Evolutionary conservation across 35 echinoderm and acorn worm genomes (phyloP).

Genomic region (Heliocidaris tuberculata): DNA sequence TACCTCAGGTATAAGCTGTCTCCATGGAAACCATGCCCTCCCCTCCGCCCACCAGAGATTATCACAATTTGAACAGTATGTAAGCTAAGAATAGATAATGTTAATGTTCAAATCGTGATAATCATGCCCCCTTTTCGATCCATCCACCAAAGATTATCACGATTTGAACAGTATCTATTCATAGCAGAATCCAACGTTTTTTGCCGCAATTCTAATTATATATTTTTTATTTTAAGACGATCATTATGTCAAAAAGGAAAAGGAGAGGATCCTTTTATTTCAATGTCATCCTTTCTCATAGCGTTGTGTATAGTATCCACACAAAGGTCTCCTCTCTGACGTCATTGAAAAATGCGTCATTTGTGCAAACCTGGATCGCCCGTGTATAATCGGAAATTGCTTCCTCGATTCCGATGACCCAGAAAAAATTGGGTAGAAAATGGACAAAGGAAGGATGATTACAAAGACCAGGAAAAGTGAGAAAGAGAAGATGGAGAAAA

Average conservation of each 20-base stretch:
- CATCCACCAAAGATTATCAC: too few species aligned
- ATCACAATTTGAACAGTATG: too few species aligned
- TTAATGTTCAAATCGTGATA: too few species aligned
- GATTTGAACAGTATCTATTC: too few species aligned
- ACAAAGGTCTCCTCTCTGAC: neutral
- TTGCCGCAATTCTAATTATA: too few species aligned
- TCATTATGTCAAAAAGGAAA: neutral
- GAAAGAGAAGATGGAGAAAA: neutral
- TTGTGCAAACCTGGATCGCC: neutral
- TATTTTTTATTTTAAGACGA: neutral
- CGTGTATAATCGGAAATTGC: neutral
- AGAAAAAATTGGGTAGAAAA: neutral
- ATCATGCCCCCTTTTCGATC: too few species aligned
- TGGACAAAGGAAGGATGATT: neutral
- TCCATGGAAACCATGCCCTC: too few species aligned
- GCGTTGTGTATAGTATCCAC: neutral
- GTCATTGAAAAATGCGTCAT: constrained; percentile 6
- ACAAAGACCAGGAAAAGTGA: neutral
- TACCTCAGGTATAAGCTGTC: too few species aligned
- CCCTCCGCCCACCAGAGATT: too few species aligned
- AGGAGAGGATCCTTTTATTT: neutral
- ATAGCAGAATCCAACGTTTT: too few species aligned
- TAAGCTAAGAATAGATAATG: too few species aligned
- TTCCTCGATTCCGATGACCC: neutral
- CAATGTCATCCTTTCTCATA: neutral